phyloP scores from a whole-genome alignment of 2,888 invertebrate genomes.

The Cylloceria caligata region DNA sequence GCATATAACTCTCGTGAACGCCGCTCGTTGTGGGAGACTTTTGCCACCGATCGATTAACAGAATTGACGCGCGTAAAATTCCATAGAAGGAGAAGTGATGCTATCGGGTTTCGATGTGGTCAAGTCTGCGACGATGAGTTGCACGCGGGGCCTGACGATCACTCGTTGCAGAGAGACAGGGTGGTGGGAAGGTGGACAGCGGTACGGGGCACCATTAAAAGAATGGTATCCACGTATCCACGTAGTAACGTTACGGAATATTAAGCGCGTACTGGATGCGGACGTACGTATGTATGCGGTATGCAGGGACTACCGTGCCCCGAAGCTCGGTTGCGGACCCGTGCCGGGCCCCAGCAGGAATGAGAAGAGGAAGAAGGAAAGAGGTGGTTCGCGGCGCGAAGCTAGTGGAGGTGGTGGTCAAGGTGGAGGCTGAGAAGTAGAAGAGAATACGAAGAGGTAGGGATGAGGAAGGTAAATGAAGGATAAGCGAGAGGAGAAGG shows the following conservation, averaged over 20 bases:
- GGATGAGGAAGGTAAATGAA: conserved; percentile 69
- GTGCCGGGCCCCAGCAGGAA: conserved; percentile 45
- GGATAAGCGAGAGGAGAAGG: conserved; percentile 60
- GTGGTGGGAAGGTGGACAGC: conserved; percentile 60
- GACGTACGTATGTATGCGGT: conserved; percentile 17
- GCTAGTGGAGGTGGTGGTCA: conserved; percentile 48
- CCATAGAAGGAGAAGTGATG: conserved; percentile 67
- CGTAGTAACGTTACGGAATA: conserved; percentile 63
- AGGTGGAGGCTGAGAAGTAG: conserved; percentile 57
- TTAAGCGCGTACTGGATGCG: conserved; percentile 57
- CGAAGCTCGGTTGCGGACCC: conserved; percentile 50
- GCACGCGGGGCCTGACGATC: conserved; percentile 31
- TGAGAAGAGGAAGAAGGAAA: conserved; percentile 59
- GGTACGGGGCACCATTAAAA: conserved; percentile 43
- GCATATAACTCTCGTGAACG: conserved; percentile 34
- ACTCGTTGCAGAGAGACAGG: conserved; percentile 8
- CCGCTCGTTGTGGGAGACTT: conserved; percentile 11
- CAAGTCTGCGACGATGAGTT: conserved; percentile 31
- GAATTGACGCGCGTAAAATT: conserved; percentile 52
- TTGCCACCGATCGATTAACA: conserved; percentile 52
- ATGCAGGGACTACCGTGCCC: conserved; percentile 12
- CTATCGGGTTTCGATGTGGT: conserved; percentile 50
- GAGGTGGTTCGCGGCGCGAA: conserved; percentile 56
- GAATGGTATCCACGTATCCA: conserved; percentile 39
- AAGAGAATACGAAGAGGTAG: conserved; percentile 52